Percentiles rank a stretch among this genome's conserved stretches.
phyloP scores from a whole-genome alignment of 2,113 vertebrate species.

The Malaclemys terrapin region DNA sequence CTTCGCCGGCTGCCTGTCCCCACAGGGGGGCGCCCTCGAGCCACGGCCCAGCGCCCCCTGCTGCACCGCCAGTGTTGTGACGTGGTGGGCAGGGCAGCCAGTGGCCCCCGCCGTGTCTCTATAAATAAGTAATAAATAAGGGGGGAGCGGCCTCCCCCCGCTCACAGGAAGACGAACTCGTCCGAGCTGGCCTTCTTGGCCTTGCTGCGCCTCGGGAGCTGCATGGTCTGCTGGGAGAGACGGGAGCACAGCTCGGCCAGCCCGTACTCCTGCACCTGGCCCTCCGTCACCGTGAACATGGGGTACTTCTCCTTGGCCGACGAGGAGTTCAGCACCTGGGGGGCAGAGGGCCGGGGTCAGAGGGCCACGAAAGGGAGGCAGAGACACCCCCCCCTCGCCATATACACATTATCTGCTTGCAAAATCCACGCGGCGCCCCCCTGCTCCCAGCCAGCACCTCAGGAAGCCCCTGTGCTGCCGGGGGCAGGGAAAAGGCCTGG shows the following conservation, averaged over 20 bases:
- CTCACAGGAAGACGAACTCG: conserved; percentile 90
- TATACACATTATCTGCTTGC: background rate
- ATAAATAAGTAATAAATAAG: conserved; percentile 65
- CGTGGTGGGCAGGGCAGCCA: background rate
- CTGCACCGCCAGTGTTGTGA: background rate
- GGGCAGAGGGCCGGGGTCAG: background rate
- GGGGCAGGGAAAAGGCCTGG: too few species aligned
- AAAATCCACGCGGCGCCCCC: too few species aligned
- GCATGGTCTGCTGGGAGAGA: conserved; percentile 62
- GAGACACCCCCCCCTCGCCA: background rate
- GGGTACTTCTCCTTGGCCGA: conserved; percentile 88
- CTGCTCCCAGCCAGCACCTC: background rate
- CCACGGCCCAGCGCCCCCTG: background rate
- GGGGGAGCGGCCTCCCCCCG: background rate
- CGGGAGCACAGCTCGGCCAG: conserved; percentile 80
- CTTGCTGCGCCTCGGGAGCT: conserved; percentile 72
- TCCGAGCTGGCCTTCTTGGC: conserved; percentile 83
- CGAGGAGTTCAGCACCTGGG: conserved; percentile 84
- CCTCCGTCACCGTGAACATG: conserved; percentile 91
- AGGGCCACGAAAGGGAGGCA: background rate
- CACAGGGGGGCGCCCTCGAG: conserved; percentile 24
- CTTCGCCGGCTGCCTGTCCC: conserved; percentile 10
- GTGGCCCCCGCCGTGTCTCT: conserved; percentile 14
- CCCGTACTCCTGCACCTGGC: conserved; percentile 87
- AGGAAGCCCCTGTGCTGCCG: too few species aligned